A percentile compares a stretch with the other conserved stretches of the same genome.
These are phyloP conservation scores for Trididemnum clinides DNA, from an alignment of 23 tunicate species.

Conservation along the genomic window DNA sequence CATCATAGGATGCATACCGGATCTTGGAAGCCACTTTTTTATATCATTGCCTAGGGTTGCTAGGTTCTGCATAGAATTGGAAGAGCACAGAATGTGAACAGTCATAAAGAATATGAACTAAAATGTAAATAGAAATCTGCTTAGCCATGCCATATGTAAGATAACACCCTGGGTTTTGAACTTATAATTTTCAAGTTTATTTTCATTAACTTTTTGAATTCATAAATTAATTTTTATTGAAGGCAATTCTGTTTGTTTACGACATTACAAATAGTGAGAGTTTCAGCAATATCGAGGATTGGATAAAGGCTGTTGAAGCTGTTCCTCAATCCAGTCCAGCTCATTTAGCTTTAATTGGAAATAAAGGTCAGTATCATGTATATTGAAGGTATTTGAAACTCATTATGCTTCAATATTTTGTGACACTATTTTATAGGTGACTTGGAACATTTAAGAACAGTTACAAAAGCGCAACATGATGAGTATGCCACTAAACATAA, in stretches of 20 bases:
- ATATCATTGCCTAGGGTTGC: too few relatives aligned
- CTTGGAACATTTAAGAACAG: slow-evolving; percentile 77
- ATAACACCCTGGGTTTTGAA: background rate
- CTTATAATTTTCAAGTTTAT: background rate
- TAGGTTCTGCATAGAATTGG: too few relatives aligned
- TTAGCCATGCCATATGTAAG: too few relatives aligned
- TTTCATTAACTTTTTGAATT: background rate
- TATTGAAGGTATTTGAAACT: background rate
- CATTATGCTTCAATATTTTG: background rate
- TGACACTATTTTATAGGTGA: slow-evolving; percentile 41
- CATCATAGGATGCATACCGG: too few relatives aligned
- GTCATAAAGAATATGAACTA: too few relatives aligned
- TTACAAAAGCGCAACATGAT: slow-evolving; percentile 63
- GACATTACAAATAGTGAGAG: slow-evolving; percentile 85
- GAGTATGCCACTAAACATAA: slow-evolving; percentile 54
- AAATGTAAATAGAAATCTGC: too few relatives aligned
- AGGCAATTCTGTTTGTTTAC: slow-evolving; percentile 74
- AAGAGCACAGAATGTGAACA: too few relatives aligned
- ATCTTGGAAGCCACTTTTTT: too few relatives aligned
- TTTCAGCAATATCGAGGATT: slow-evolving; percentile 76
- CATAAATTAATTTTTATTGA: background rate
- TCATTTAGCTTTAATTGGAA: slow-evolving; percentile 83
- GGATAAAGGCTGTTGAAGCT: slow-evolving; percentile 58
- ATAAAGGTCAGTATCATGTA: slow-evolving; percentile 42
- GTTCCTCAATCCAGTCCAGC: slow-evolving; percentile 28